phyloP scores from a whole-genome alignment of 2,113 vertebrate species.

The Galemys pyrenaicus region DNA sequence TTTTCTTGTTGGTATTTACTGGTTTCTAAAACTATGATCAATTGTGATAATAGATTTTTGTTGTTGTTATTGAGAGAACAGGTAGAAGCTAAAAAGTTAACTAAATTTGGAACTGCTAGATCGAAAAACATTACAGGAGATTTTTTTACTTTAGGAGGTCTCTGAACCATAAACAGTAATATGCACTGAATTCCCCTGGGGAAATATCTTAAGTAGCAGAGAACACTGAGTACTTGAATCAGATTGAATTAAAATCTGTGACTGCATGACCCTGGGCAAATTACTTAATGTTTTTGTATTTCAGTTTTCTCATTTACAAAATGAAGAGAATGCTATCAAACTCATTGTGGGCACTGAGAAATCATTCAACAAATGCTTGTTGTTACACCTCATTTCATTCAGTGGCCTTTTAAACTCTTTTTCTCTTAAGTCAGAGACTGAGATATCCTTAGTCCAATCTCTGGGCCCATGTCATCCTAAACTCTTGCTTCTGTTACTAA shows the following conservation, averaged over 20 bases:
- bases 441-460: neutral
- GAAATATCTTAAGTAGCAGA: neutral
- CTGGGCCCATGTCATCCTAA: neutral
- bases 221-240: neutral
- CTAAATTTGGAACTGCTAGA: neutral
- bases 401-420: neutral
- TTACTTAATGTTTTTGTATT: neutral
- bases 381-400: neutral
- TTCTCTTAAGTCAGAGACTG: neutral
- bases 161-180: neutral
- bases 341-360: neutral
- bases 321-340: neutral
- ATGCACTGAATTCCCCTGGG: neutral
- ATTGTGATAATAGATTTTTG: neutral
- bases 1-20: neutral
- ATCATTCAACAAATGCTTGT: neutral
- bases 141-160: neutral
- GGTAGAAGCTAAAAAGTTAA: neutral
- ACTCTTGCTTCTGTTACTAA: neutral
- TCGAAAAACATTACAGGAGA: neutral
- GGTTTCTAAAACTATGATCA: neutral
- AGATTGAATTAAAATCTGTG: neutral
- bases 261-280: neutral
- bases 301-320: neutral
- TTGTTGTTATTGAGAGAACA: neutral